A percentile compares a stretch with the other conserved stretches of the same genome.
Conservation (phyloP, 1,140 invertebrate species). For the Holcopasites calliopsidis region DNA sequence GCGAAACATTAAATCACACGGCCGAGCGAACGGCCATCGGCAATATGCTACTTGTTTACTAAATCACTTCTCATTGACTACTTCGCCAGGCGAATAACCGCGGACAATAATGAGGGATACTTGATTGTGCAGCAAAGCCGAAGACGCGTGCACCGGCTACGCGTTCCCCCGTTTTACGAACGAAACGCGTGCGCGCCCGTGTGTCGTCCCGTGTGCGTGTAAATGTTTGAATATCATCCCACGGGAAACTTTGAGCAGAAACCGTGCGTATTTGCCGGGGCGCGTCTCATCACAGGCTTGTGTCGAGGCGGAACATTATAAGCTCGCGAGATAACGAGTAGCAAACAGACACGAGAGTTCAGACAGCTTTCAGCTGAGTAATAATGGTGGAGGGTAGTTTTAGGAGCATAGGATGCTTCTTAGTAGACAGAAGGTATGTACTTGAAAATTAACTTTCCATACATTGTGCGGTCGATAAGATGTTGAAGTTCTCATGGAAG, state of each 20-base stretch:
- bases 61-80: conserved; percentile 70
- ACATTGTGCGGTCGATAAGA: no score
- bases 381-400: not conserved
- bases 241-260: conserved; percentile 31
- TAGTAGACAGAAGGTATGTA: no score
- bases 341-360: conserved; percentile 22
- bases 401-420: no score
- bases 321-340: conserved; percentile 33
- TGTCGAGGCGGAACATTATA: conserved; percentile 2
- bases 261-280: conserved; percentile 4
- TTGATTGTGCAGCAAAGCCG: conserved; percentile 68
- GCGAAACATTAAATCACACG: conserved; percentile 67
- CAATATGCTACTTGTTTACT: conserved; percentile 76
- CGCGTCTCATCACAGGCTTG: not conserved
- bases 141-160: conserved; percentile 61
- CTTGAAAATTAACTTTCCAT: no score
- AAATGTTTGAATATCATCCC: conserved; percentile 34
- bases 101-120: conserved; percentile 64
- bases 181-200: not conserved
- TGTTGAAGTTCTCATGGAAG: no score
- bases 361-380: not conserved
- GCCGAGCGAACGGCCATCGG: conserved; percentile 61
- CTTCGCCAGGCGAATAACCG: conserved; percentile 61
- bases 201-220: not conserved
- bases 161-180: conserved; percentile 3